These are phyloP conservation scores for Malacoctenus gilli DNA, from an alignment of 2,797 vertebrate genomes.

Conservation along the genomic window DNA sequence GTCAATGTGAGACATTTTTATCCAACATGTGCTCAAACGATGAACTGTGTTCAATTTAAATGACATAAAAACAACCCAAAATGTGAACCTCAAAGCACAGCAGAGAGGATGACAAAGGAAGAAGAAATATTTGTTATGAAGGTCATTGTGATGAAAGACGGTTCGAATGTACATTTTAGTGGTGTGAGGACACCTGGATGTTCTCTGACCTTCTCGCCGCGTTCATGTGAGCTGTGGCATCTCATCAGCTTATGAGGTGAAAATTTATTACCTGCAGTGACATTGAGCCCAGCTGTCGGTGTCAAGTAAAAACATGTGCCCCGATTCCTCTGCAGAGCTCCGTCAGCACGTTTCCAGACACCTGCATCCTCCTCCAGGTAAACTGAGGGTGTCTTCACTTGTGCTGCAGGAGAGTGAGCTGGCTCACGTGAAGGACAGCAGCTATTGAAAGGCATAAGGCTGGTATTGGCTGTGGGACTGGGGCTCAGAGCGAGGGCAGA, in stretches of 20 bases:
- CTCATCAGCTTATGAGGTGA: not conserved
- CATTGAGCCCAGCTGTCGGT: conserved; percentile 6
- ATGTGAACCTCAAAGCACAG: too few species aligned
- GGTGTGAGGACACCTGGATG: not conserved
- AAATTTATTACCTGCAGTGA: not conserved
- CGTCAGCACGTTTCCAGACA: conserved; percentile 27
- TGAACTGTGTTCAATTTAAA: too few species aligned
- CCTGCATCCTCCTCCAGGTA: conserved; percentile 12
- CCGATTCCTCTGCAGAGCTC: conserved; percentile 21
- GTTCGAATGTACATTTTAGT: too few species aligned
- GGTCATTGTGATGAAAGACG: too few species aligned
- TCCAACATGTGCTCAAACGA: too few species aligned
- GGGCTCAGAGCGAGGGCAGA: not conserved
- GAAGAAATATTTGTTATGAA: too few species aligned
- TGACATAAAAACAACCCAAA: too few species aligned
- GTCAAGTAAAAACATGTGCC: conserved; percentile 20
- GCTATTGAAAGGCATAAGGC: not conserved
- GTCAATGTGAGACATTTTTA: too few species aligned
- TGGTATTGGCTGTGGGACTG: not conserved
- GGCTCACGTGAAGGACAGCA: not conserved
- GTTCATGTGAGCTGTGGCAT: not conserved
- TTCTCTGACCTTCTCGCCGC: not conserved
- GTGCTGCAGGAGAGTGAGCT: not conserved
- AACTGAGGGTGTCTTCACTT: conserved; percentile 5
- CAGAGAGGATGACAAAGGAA: too few species aligned